Conservation (phyloP, 2,797 vertebrate genomes). For the Liparis tanakae region DNA sequence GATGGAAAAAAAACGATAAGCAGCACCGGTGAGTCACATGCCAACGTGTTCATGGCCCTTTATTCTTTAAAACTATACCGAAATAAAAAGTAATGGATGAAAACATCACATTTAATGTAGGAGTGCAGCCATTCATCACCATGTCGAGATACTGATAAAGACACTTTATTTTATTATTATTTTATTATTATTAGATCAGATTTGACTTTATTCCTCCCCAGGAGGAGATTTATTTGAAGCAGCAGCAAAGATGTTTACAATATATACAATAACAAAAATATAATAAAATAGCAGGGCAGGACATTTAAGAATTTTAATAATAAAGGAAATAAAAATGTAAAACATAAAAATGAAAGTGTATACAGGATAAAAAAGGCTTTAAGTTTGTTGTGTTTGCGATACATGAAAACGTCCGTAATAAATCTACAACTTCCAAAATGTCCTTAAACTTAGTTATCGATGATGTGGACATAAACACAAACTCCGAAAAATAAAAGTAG, state of each 20-base stretch:
- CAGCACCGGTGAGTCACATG: constrained; percentile 29
- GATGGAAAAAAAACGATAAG: constrained; percentile 54
- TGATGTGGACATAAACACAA: background rate
- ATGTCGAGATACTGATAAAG: background rate
- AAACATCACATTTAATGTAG: too few species aligned
- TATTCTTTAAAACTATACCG: background rate
- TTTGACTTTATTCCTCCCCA: too few species aligned
- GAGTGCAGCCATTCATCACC: background rate
- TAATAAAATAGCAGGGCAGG: too few species aligned
- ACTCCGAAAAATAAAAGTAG: background rate
- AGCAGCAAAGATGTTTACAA: too few species aligned
- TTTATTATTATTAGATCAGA: background rate
- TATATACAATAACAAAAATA: too few species aligned
- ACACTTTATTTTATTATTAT: too few species aligned
- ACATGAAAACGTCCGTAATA: background rate
- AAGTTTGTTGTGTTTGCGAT: background rate
- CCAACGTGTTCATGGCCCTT: background rate
- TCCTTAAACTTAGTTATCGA: constrained; percentile 3
- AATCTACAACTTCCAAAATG: constrained; percentile 2
- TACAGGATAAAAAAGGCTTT: too few species aligned
- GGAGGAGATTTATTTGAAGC: too few species aligned
- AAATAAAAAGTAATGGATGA: background rate
- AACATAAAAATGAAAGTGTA: too few species aligned
- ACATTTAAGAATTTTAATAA: too few species aligned
- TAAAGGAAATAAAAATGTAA: too few species aligned